A percentile compares a stretch with the other conserved stretches of the same genome.
Conservation (phyloP, 2,888 invertebrate species). For the Hesperia comma region DNA sequence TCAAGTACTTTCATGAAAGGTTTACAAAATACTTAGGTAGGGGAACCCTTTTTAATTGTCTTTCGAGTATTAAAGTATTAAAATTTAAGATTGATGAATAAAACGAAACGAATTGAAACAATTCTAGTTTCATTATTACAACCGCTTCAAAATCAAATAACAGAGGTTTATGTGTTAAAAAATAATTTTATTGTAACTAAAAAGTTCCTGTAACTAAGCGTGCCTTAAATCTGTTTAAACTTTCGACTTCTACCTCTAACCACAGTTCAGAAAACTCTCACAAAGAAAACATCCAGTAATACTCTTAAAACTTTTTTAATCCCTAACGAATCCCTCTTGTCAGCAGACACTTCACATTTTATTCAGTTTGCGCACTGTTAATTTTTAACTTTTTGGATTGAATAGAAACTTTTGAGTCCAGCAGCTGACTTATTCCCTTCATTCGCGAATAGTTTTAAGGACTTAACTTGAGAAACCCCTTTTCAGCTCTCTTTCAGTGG, state of each 20-base stretch:
- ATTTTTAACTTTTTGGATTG: conserved; percentile 39
- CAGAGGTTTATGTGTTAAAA: no score
- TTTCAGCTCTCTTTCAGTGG: conserved; percentile 23
- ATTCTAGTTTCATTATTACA: no score
- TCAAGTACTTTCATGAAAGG: no score
- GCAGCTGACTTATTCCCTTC: conserved; percentile 27
- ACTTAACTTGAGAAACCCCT: conserved; percentile 16
- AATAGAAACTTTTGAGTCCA: conserved; percentile 37
- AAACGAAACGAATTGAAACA: no score
- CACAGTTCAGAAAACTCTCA: conserved; percentile 12
- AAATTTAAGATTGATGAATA: no score
- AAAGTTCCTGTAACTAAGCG: no score
- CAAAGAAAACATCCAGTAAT: conserved; percentile 3
- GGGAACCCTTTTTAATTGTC: no score
- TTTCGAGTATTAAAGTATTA: no score
- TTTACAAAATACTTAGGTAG: no score
- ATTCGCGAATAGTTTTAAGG: conserved; percentile 33
- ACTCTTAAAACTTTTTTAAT: conserved; percentile 45
- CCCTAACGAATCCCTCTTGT: conserved; percentile 44
- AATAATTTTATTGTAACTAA: no score
- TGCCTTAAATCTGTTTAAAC: no score
- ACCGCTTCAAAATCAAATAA: no score
- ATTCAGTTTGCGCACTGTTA: conserved; percentile 36
- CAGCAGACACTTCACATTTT: conserved; percentile 40
- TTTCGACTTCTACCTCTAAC: not conserved